A percentile compares a stretch with the other conserved stretches of the same genome.
phyloP scores from a whole-genome alignment of 1,140 invertebrate genomes.

The Steinernema khuongi region DNA sequence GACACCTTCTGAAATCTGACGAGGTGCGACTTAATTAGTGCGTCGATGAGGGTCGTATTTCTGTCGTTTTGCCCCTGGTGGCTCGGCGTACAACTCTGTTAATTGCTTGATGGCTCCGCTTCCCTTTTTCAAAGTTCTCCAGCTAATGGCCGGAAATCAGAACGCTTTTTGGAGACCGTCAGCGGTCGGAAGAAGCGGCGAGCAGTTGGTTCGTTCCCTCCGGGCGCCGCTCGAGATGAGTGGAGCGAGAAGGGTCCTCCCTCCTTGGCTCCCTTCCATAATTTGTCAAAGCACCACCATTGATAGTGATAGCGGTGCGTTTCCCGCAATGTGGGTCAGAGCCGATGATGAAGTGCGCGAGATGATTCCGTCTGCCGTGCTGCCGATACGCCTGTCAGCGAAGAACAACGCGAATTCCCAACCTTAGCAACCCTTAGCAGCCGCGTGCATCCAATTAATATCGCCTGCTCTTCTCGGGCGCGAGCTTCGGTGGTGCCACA shows the following conservation, averaged over 20 bases:
- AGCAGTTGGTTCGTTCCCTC: not conserved
- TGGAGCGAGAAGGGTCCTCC: not conserved
- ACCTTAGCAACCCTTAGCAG: not conserved
- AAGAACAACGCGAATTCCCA: not conserved
- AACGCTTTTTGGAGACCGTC: slow-evolving; percentile 13
- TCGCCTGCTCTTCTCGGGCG: not conserved
- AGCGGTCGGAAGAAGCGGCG: not conserved
- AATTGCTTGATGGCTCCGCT: not conserved
- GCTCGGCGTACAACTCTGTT: not conserved
- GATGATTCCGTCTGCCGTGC: too few species aligned
- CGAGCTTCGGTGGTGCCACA: not conserved
- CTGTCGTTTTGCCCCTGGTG: not conserved
- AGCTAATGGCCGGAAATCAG: slow-evolving; percentile 8
- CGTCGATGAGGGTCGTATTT: not conserved
- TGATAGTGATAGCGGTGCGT: slow-evolving; percentile 6
- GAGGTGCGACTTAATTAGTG: not conserved
- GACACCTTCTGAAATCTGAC: not conserved
- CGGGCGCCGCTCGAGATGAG: not conserved
- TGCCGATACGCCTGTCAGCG: slow-evolving; percentile 11
- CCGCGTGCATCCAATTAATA: not conserved
- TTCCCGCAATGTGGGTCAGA: not conserved
- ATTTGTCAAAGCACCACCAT: not conserved
- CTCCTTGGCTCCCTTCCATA: not conserved
- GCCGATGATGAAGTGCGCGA: not conserved
- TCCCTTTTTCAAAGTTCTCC: not conserved